Conservation (phyloP, 2,888 invertebrate genomes). For the Hydroisotoma schaefferi region DNA sequence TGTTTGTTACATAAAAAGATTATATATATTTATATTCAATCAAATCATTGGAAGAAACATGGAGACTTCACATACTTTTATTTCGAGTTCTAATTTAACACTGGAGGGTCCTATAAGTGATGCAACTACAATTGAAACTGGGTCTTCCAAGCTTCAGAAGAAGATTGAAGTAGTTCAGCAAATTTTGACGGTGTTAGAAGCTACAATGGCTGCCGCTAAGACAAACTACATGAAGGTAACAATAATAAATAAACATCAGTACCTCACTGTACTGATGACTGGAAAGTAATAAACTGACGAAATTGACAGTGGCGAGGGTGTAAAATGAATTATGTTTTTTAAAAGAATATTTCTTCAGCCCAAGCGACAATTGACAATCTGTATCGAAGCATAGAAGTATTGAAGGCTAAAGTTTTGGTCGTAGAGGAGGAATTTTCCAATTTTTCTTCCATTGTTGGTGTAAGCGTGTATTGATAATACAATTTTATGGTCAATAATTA, state of each 20-base stretch:
- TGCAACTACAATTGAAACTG: no score
- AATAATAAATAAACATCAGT: no score
- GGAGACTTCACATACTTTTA: no score
- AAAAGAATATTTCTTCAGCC: background rate
- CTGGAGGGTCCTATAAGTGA: no score
- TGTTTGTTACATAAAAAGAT: background rate
- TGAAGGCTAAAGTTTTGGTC: background rate
- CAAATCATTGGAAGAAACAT: no score
- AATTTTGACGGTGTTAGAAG: constrained; percentile 19
- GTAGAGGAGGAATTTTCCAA: background rate
- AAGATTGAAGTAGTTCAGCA: constrained; percentile 25
- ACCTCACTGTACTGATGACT: background rate
- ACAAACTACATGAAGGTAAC: constrained; percentile 5
- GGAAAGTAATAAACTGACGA: background rate
- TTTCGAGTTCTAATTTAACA: no score
- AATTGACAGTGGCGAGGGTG: no score
- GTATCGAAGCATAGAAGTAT: background rate
- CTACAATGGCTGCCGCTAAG: constrained; percentile 16
- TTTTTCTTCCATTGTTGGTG: background rate
- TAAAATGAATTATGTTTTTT: background rate
- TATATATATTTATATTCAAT: background rate
- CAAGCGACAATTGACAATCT: background rate
- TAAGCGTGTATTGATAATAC: background rate
- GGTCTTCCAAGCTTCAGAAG: constrained; percentile 8
- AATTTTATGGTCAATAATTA: no score